Conservation (phyloP, 2,113 vertebrate genomes). For the Lota lota region DNA sequence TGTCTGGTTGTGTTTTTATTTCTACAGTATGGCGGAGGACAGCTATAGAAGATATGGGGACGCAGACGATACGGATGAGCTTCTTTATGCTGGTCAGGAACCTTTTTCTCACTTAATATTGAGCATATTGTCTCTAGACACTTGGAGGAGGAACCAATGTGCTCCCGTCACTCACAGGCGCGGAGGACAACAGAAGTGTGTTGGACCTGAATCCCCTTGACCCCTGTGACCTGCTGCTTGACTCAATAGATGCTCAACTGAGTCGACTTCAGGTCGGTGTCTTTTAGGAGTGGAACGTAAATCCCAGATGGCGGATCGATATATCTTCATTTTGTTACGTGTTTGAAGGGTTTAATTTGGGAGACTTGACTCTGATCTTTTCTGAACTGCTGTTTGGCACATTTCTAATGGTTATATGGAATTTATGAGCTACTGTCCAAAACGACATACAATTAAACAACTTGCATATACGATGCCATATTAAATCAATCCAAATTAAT, state of each 20-base stretch:
- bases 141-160: background rate
- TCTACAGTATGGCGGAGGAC: conserved; percentile 49
- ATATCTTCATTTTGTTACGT: no score
- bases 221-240: conserved; percentile 59
- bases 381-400: no score
- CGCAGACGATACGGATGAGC: conserved; percentile 37
- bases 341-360: no score
- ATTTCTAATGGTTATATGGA: no score
- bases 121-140: no score
- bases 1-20: conserved; percentile 9
- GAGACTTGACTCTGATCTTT: no score
- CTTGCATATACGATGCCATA: no score
- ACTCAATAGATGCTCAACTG: conserved; percentile 60
- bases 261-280: conserved; percentile 62
- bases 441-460: no score
- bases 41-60: conserved; percentile 6
- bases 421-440: no score
- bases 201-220: conserved; percentile 31
- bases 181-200: background rate
- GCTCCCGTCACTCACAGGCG: conserved; percentile 31
- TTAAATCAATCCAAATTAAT: no score
- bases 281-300: background rate
- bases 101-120: background rate
- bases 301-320: no score
- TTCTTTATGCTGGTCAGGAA: conserved; percentile 54